Base-by-base conservation (phyloP, 2,113 vertebrate species). In the Callionymus lyra region DNA sequence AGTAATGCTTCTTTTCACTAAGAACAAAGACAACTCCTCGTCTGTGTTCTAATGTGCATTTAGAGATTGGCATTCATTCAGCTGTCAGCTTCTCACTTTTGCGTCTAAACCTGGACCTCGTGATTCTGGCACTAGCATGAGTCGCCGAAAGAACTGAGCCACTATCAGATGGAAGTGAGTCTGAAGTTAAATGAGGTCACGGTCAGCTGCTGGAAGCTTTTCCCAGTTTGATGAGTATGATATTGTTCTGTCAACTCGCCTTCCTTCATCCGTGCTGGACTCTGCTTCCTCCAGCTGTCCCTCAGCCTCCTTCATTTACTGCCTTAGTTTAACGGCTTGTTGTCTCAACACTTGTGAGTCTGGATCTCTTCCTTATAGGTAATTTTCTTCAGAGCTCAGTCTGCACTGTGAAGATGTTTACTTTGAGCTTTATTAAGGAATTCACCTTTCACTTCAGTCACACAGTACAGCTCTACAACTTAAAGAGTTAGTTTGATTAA, bases 211-310 rank as follows among this genome's bases (percentile, higher is more conserved):
- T 59, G 50, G 31, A 37, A 32, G 61, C 34, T 54, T 55, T 55
- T 51, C 68, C 55, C 59, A 40, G 54, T 38, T 52, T 59, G 73
- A 71, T 78, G 76, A 82, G 82, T 73, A 74, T 72, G 63, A 77
- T 74, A 63, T 72, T 80, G 63, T 80, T 80, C 53, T 65, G 63
- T 65, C 48, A 34, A 47, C 49, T 59, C 48, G 44, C 53, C 40
- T 32, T 33, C 12, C 49, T 58, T 59, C 53, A 74, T 65, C 31
- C n/a, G 8, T 35, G 12, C 17, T 34, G 56, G 69, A 61, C 21
- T 74, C 56, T 53, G 48, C 56, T 75, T 66, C 64, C 65, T 57
- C 61, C 76, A 79, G 72, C 68, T 69, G 72, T 6, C 50, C 42
- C 50, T 34, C 55, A 71, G 72, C 67, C 63, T 63, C 53, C 40